These are phyloP conservation scores for Prionailurus viverrinus DNA, from an alignment of 2,113 vertebrate species.

Conservation along the genomic window DNA sequence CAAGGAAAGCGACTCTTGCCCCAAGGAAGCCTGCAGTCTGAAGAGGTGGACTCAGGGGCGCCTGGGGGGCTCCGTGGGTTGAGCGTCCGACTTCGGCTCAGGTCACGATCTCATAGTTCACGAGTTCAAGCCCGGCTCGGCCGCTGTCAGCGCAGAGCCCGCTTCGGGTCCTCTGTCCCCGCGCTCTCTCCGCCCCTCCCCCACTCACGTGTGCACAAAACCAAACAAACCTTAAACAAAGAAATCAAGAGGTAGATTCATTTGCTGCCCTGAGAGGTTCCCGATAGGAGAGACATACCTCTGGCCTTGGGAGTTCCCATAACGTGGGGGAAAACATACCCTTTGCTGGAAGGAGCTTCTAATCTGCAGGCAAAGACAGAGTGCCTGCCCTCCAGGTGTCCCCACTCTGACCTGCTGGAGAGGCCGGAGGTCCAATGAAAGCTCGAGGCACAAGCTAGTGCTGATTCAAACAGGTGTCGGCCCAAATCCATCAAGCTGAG, in stretches of 20 bases:
- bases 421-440: not conserved
- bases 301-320: not conserved
- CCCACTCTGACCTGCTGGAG: not conserved
- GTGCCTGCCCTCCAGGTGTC: not conserved
- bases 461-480: not conserved
- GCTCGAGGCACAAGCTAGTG: not conserved
- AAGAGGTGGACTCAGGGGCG: not conserved
- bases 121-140: too few species aligned
- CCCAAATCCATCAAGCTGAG: not conserved
- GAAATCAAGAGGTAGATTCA: not conserved
- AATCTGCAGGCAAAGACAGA: not conserved
- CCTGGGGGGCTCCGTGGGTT: too few species aligned
- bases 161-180: too few species aligned
- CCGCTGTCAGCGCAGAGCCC: too few species aligned
- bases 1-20: not conserved
- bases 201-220: too few species aligned
- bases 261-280: not conserved
- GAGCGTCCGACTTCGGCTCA: too few species aligned
- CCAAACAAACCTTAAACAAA: too few species aligned
- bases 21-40: not conserved
- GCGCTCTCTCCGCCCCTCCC: too few species aligned
- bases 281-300: not conserved
- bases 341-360: not conserved
- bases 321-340: not conserved
- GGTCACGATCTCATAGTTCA: too few species aligned